Percentiles rank a stretch among this genome's conserved stretches.
Evolutionary conservation across 1,140 invertebrate species (phyloP).

Genomic region (Dryas iulia): DNA sequence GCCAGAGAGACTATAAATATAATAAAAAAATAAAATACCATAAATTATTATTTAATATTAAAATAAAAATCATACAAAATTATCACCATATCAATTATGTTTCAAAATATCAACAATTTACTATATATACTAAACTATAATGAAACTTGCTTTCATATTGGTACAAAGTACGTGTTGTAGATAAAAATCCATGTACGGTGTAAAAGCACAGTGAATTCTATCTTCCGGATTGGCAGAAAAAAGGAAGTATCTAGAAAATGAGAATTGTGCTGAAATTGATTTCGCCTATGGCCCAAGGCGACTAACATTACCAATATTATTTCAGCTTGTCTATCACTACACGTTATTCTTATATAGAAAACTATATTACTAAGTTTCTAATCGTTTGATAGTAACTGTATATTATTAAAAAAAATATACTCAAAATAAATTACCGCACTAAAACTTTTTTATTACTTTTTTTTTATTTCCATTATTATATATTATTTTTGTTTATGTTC

Average conservation of each 20-base stretch:
- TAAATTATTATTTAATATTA: not conserved
- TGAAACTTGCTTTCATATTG: constrained; percentile 19
- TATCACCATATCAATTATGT: not conserved
- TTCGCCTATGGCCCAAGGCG: constrained; percentile 51
- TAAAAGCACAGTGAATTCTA: constrained; percentile 43
- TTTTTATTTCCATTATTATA: too few species aligned
- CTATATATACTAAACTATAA: constrained; percentile 2
- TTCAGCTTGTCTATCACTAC: constrained; percentile 33
- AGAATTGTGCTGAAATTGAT: constrained; percentile 61
- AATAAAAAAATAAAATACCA: not conserved
- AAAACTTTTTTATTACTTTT: too few species aligned
- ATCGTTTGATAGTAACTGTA: too few species aligned
- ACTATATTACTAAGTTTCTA: not conserved
- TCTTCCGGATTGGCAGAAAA: constrained; percentile 43
- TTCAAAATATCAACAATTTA: not conserved
- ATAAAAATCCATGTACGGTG: constrained; percentile 31
- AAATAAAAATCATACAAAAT: not conserved
- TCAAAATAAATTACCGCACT: too few species aligned
- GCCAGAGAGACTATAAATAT: not conserved
- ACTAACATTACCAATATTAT: constrained; percentile 49
- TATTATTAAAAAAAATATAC: too few species aligned
- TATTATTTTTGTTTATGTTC: too few species aligned
- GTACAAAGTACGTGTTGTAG: constrained; percentile 36
- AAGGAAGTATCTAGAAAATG: constrained; percentile 54
- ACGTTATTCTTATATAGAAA: not conserved